phyloP scores from a whole-genome alignment of 2,888 invertebrate species.

The Hetaerina titia region DNA sequence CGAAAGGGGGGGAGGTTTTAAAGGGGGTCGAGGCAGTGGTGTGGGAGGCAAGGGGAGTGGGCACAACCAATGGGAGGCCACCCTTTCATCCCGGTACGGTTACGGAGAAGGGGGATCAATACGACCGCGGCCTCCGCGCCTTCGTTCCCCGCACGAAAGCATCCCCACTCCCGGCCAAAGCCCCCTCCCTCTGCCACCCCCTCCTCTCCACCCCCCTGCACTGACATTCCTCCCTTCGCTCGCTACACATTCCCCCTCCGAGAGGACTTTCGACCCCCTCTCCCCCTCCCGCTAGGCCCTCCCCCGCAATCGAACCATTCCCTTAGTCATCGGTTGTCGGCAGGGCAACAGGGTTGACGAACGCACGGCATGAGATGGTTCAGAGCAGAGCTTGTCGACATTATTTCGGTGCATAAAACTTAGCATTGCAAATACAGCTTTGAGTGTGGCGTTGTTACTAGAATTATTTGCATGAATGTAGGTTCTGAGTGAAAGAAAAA shows the following conservation, averaged over 20 bases:
- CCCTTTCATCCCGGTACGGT: slow-evolving; percentile 52
- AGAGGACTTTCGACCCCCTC: too few relatives aligned
- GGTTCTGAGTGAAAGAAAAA: too few relatives aligned
- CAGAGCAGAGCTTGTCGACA: too few relatives aligned
- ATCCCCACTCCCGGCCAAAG: not conserved
- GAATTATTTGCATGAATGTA: too few relatives aligned
- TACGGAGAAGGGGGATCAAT: slow-evolving; percentile 63
- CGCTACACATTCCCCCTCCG: not conserved
- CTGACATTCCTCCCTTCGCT: not conserved
- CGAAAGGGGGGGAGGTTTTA: not conserved
- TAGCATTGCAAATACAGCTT: too few relatives aligned
- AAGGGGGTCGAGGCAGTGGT: not conserved
- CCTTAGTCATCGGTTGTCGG: not conserved
- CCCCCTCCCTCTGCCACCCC: too few relatives aligned
- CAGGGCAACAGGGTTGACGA: not conserved
- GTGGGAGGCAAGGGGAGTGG: not conserved
- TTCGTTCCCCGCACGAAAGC: slow-evolving; percentile 12
- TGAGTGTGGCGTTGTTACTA: too few relatives aligned
- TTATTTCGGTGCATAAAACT: too few relatives aligned
- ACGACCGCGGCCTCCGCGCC: slow-evolving; percentile 46
- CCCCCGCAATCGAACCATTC: slow-evolving; percentile 3
- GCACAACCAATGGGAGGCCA: slow-evolving; percentile 36
- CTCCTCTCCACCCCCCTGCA: not conserved
- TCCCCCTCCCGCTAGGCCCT: too few relatives aligned
- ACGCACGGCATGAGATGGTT: not conserved